These are phyloP conservation scores for Cynoglossus semilaevis DNA, from an alignment of 2,113 vertebrate genomes.

Conservation along the genomic window DNA sequence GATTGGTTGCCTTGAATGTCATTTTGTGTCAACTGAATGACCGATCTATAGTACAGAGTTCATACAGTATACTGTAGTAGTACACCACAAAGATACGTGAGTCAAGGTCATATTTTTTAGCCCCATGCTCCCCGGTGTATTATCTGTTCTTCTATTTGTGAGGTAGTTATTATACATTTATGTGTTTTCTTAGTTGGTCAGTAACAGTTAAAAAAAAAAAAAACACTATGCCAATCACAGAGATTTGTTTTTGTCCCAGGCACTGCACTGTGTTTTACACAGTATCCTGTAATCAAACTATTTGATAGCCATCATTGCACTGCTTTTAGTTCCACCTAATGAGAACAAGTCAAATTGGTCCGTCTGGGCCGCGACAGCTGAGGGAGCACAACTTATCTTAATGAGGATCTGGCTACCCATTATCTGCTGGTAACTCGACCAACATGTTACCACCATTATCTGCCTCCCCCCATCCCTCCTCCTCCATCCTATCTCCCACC, in stretches of 20 bases:
- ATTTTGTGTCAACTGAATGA: too few species aligned
- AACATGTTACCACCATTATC: conserved; percentile 61
- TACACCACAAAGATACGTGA: too few species aligned
- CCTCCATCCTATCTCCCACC: background rate
- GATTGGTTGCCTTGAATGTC: too few species aligned
- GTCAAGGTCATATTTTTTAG: too few species aligned
- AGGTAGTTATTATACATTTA: background rate
- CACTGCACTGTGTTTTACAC: conserved; percentile 22
- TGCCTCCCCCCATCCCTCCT: background rate
- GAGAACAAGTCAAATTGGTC: conserved; percentile 67
- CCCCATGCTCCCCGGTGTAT: too few species aligned
- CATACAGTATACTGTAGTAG: too few species aligned
- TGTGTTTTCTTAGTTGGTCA: conserved; percentile 22
- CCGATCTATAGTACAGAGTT: too few species aligned
- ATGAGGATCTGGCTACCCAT: conserved; percentile 70
- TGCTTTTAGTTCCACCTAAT: conserved; percentile 70
- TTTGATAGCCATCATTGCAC: conserved; percentile 55
- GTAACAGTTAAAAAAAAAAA: conserved; percentile 15
- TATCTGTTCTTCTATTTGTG: too few species aligned
- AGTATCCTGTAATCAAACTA: conserved; percentile 65
- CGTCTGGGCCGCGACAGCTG: conserved; percentile 52
- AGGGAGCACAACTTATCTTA: conserved; percentile 68
- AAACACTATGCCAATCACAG: conserved; percentile 24
- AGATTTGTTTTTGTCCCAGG: conserved; percentile 17
- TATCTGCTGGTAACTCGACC: conserved; percentile 67